These are phyloP conservation scores for Telmatochromis sp. DNA, from an alignment of 2,113 vertebrate species.

Conservation along the genomic window DNA sequence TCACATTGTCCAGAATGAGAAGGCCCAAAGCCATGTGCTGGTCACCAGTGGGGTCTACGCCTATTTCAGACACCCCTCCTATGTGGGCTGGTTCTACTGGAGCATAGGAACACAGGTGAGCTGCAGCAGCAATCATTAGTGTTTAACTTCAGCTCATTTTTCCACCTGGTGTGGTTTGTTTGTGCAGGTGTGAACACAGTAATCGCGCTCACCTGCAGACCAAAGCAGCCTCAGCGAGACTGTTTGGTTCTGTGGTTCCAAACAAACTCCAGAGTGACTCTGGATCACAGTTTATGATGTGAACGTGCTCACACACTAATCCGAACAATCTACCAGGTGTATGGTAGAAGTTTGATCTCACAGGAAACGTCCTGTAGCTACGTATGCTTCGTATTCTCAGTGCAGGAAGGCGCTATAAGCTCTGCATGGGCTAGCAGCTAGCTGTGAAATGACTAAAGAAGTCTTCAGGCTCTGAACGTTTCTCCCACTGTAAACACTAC, in stretches of 20 bases:
- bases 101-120: constrained; percentile 93
- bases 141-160: not conserved
- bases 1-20: constrained; percentile 97
- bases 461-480: not conserved
- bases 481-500: not conserved
- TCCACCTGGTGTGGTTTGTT: not conserved
- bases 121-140: not conserved
- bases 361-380: not conserved
- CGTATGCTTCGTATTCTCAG: not conserved
- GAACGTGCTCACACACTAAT: not conserved
- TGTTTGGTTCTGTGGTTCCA: not conserved
- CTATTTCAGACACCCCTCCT: constrained; percentile 92
- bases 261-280: not conserved
- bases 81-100: constrained; percentile 99
- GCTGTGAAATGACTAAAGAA: not conserved
- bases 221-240: not conserved
- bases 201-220: not conserved
- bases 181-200: not conserved
- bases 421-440: not conserved
- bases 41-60: constrained; percentile 90
- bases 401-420: not conserved
- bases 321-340: not conserved
- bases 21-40: constrained; percentile 87
- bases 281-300: not conserved
- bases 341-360: not conserved